Conservation (phyloP, 30 jellyfish, hydroid and myxozoan species). For the Calvadosia cruxmelitensis region DNA sequence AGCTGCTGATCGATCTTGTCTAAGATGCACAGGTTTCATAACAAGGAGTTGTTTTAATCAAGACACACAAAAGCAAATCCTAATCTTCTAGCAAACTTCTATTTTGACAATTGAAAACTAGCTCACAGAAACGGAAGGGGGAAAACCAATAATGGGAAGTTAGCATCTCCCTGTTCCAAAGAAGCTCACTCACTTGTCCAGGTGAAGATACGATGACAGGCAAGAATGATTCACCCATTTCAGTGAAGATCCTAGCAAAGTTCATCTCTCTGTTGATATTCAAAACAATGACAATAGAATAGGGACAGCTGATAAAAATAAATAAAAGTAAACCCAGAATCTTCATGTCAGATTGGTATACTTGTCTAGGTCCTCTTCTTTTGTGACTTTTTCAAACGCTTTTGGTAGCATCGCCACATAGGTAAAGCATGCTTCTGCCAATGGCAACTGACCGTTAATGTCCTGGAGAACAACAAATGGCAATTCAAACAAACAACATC, state of each 20-base stretch:
- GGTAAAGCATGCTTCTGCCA: conserved; percentile 69
- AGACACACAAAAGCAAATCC: too few relatives aligned
- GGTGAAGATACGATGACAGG: conserved; percentile 47
- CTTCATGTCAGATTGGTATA: too few relatives aligned
- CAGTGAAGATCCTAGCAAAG: conserved; percentile 63
- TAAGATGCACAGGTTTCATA: too few relatives aligned
- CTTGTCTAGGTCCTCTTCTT: conserved; percentile 71
- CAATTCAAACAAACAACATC: background rate
- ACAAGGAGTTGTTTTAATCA: too few relatives aligned
- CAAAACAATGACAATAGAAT: background rate
- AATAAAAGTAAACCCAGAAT: background rate
- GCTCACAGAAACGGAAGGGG: too few relatives aligned
- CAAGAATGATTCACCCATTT: conserved; percentile 66
- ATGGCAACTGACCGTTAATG: conserved; percentile 46
- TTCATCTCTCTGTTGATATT: conserved; percentile 34
- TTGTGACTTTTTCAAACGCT: conserved; percentile 51
- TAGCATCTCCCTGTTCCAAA: too few relatives aligned
- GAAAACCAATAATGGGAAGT: too few relatives aligned
- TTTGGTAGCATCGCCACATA: conserved; percentile 48
- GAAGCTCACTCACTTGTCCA: conserved; percentile 53
- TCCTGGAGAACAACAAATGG: conserved; percentile 28
- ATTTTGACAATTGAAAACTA: too few relatives aligned
- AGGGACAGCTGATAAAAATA: background rate
- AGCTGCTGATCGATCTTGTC: too few relatives aligned
- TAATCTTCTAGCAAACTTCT: too few relatives aligned